Evolutionary conservation across 1,140 invertebrate genomes (phyloP).

Genomic region (Littorina saxatilis): DNA sequence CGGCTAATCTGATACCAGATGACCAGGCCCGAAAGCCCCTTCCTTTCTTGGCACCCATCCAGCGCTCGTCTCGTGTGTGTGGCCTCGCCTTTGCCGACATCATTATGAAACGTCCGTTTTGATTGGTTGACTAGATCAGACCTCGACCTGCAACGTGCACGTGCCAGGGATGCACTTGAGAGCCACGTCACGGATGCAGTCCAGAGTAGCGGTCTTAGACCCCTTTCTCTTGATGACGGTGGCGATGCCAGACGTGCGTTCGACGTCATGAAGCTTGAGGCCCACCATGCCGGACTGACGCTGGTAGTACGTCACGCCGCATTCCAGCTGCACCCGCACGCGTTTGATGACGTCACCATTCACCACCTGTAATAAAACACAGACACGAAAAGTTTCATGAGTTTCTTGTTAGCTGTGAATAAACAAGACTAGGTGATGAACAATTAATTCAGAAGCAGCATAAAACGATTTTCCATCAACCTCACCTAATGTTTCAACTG

Average conservation of each 20-base stretch:
- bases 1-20: no score
- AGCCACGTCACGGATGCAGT: slow-evolving; percentile 55
- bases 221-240: slow-evolving; percentile 55
- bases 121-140: background rate
- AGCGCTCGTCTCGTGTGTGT: no score
- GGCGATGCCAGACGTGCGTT: slow-evolving; percentile 56
- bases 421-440: no score
- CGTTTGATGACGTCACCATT: slow-evolving; percentile 80
- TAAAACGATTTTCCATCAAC: no score
- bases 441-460: no score
- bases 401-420: no score
- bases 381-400: no score
- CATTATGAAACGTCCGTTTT: background rate
- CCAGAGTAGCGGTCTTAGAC: slow-evolving; percentile 45
- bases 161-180: slow-evolving; percentile 48
- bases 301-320: slow-evolving; percentile 82
- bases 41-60: no score
- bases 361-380: slow-evolving; percentile 59
- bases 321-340: slow-evolving; percentile 80
- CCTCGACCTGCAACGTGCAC: slow-evolving; percentile 58
- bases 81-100: no score
- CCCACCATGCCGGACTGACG: slow-evolving; percentile 76
- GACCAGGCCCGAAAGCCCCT: no score
- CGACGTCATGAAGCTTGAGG: slow-evolving; percentile 50
- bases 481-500: no score